A percentile compares a stretch with the other conserved stretches of the same genome.
These are phyloP conservation scores for Aleiodes testaceus DNA, from an alignment of 2,888 invertebrate species.

Conservation along the genomic window DNA sequence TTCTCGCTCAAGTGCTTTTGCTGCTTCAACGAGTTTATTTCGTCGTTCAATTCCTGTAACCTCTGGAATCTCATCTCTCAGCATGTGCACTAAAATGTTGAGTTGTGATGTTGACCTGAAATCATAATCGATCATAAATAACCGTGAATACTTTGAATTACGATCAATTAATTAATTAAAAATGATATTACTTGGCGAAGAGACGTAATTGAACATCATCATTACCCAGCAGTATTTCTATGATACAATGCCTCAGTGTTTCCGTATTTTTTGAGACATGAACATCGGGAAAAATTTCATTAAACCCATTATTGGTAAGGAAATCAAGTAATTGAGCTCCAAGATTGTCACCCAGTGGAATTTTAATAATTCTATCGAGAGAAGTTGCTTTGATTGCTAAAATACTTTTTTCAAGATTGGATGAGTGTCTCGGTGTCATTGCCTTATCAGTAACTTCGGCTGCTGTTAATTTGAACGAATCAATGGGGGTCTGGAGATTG, in stretches of 20 bases:
- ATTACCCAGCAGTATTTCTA: constrained; percentile 59
- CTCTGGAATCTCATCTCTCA: constrained; percentile 60
- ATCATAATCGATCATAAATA: not conserved
- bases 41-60: constrained; percentile 52
- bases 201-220: constrained; percentile 50
- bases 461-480: constrained; percentile 52
- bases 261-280: constrained; percentile 56
- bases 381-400: constrained; percentile 60
- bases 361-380: constrained; percentile 56
- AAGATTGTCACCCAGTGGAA: constrained; percentile 47
- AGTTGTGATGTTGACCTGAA: constrained; percentile 60
- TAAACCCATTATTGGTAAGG: constrained; percentile 56
- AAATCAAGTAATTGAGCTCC: constrained; percentile 52
- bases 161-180: not conserved
- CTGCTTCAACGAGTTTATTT: constrained; percentile 54
- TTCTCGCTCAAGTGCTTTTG: constrained; percentile 60
- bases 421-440: constrained; percentile 52
- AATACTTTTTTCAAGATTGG: constrained; percentile 46
- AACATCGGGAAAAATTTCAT: constrained; percentile 53
- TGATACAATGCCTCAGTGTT: constrained; percentile 57
- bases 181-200: constrained; percentile 59
- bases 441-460: constrained; percentile 53
- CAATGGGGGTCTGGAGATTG: constrained; percentile 59
- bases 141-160: not conserved
- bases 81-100: constrained; percentile 58